These are phyloP conservation scores for Morpho deidamia DNA, from an alignment of 2,888 invertebrate species.

Conservation along the genomic window DNA sequence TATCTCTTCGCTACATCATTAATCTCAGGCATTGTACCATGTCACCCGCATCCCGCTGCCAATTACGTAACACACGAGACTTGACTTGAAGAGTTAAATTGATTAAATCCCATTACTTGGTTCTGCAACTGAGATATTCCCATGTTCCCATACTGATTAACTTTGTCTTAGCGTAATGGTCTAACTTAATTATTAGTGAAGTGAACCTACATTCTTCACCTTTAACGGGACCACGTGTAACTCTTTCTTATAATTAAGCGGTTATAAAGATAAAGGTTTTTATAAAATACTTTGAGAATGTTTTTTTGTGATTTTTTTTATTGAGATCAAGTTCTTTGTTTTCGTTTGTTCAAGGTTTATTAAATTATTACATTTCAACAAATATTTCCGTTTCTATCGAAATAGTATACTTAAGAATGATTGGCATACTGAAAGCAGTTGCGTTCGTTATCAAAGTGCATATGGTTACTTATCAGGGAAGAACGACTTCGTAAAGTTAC, in stretches of 20 bases:
- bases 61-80: slow-evolving; percentile 21
- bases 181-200: background rate
- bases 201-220: background rate
- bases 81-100: slow-evolving; percentile 20
- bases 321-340: too few species aligned
- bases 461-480: too few species aligned
- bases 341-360: too few species aligned
- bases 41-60: slow-evolving; percentile 34
- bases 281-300: too few species aligned
- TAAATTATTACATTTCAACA: too few species aligned
- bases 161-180: background rate
- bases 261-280: background rate
- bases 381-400: too few species aligned
- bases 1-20: slow-evolving; percentile 28
- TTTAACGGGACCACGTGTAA: background rate
- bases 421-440: too few species aligned
- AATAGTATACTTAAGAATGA: too few species aligned
- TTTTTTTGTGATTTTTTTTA: too few species aligned
- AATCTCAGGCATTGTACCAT: slow-evolving; percentile 28
- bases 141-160: slow-evolving; percentile 7
- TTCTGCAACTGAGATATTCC: slow-evolving; percentile 8
- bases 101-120: slow-evolving; percentile 19
- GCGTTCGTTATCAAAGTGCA: too few species aligned
- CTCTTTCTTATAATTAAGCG: background rate
- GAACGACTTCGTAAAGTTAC: too few species aligned